Evolutionary conservation across 2,888 invertebrate species (phyloP).

Genomic region (Volucella zonaria): DNA sequence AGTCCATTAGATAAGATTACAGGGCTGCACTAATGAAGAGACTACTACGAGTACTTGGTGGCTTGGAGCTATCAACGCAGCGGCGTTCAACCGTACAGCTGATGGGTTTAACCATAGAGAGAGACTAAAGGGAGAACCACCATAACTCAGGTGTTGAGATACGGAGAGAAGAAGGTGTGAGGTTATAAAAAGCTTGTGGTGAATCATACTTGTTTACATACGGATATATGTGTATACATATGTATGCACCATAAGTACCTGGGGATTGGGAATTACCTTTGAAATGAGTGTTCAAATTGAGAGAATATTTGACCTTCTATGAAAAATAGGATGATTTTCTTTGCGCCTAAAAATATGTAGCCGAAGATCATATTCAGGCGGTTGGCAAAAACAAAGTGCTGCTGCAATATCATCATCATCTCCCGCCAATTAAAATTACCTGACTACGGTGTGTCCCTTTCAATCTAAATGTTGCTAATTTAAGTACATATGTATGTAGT

Average conservation of each 20-base stretch:
- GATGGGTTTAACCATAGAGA: slow-evolving; percentile 46
- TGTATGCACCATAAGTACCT: neutral
- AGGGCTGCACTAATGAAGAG: slow-evolving; percentile 52
- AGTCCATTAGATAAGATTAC: slow-evolving; percentile 73
- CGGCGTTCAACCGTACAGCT: slow-evolving; percentile 40
- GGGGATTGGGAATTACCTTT: slow-evolving; percentile 34
- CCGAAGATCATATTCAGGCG: too few relatives aligned
- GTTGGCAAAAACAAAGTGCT: too few relatives aligned
- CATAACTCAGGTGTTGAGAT: neutral
- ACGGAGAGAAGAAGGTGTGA: neutral
- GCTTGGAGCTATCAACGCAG: slow-evolving; percentile 12
- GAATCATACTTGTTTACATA: slow-evolving; percentile 35
- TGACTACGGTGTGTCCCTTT: too few relatives aligned
- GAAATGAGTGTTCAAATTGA: slow-evolving; percentile 9
- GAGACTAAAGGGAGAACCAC: slow-evolving; percentile 46
- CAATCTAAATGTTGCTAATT: too few relatives aligned
- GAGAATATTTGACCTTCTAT: neutral
- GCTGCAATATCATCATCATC: too few relatives aligned
- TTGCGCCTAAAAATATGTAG: slow-evolving; percentile 26
- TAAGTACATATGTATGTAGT: too few relatives aligned
- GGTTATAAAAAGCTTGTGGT: slow-evolving; percentile 5
- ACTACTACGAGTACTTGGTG: slow-evolving; percentile 12
- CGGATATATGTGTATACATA: too few relatives aligned
- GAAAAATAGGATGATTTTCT: slow-evolving; percentile 1
- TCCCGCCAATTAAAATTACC: too few relatives aligned